A percentile compares a stretch with the other conserved stretches of the same genome.
phyloP scores from a whole-genome alignment of 1,140 invertebrate genomes.

The Lordiphosa stackelbergi region DNA sequence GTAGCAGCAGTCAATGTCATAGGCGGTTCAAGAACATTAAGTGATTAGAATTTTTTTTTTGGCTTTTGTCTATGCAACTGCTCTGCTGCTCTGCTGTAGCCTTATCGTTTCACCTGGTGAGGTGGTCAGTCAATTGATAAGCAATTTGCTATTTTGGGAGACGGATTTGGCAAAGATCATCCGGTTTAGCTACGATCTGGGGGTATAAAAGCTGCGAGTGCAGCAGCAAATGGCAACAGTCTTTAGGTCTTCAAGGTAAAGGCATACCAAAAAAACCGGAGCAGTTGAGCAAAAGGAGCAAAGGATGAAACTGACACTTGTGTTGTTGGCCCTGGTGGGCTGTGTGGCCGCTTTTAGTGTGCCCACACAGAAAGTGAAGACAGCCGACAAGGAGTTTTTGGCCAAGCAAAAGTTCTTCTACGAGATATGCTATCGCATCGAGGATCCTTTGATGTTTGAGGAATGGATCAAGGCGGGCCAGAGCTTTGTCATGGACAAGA shows the following conservation, averaged over 20 bases:
- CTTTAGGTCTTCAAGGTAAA: conserved; percentile 62
- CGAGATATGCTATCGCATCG: conserved; percentile 81
- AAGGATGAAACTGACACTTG: conserved; percentile 60
- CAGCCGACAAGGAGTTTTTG: conserved; percentile 67
- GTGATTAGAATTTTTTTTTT: too few species aligned
- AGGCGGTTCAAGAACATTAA: conserved; percentile 30
- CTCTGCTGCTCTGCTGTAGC: neutral
- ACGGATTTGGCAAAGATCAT: neutral
- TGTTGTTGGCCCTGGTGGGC: conserved; percentile 59
- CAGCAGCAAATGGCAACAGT: conserved; percentile 45
- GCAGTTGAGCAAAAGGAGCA: conserved; percentile 31
- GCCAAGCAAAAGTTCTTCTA: conserved; percentile 81
- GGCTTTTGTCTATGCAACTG: too few species aligned
- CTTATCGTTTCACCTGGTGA: conserved; percentile 11
- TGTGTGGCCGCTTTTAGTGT: conserved; percentile 52
- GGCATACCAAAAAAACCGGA: conserved; percentile 50
- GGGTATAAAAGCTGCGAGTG: conserved; percentile 36
- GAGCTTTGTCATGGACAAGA: conserved; percentile 42
- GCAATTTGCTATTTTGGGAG: conserved; percentile 15
- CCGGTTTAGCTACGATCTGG: neutral
- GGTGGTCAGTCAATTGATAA: conserved; percentile 12
- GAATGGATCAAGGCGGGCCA: conserved; percentile 60
- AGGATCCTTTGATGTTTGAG: conserved; percentile 67
- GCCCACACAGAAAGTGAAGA: conserved; percentile 43
- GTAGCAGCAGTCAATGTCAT: conserved; percentile 14